Evolutionary conservation across 1,140 invertebrate species (phyloP).

Genomic region (Augochlora pura): DNA sequence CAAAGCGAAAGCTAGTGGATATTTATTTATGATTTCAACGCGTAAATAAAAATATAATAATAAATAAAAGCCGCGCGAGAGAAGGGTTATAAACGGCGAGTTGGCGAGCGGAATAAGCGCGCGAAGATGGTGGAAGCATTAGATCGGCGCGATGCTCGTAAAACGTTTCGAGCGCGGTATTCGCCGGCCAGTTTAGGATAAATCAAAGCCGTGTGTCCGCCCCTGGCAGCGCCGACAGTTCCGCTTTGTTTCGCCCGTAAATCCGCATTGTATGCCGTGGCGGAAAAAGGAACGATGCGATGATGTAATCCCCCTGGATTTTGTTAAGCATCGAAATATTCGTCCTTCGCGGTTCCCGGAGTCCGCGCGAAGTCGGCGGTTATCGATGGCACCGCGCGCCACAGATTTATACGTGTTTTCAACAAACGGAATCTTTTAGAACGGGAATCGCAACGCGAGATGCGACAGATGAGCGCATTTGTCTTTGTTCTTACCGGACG

Average conservation of each 20-base stretch:
- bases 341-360: constrained; percentile 1
- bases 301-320: constrained; percentile 45
- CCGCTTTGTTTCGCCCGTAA: constrained; percentile 15
- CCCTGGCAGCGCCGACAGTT: not conserved
- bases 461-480: too few relatives aligned
- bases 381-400: not conserved
- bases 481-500: too few relatives aligned
- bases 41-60: too few relatives aligned
- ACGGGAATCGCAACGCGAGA: not conserved
- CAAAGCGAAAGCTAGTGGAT: too few relatives aligned
- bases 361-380: not conserved
- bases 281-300: constrained; percentile 34
- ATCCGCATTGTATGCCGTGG: not conserved
- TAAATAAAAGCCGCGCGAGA: too few relatives aligned
- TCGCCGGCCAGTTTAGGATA: constrained; percentile 24
- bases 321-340: constrained; percentile 30
- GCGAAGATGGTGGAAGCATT: too few relatives aligned
- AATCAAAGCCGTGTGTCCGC: constrained; percentile 24
- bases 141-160: not conserved
- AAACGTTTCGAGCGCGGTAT: not conserved
- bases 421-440: constrained; percentile 6
- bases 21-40: too few relatives aligned
- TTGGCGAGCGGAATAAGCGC: too few relatives aligned
- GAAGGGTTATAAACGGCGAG: too few relatives aligned
- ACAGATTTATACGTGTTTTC: constrained; percentile 4